A percentile compares a stretch with the other conserved stretches of the same genome.
Conservation (phyloP, 2,113 vertebrate genomes). For the Oryzias woworae region DNA sequence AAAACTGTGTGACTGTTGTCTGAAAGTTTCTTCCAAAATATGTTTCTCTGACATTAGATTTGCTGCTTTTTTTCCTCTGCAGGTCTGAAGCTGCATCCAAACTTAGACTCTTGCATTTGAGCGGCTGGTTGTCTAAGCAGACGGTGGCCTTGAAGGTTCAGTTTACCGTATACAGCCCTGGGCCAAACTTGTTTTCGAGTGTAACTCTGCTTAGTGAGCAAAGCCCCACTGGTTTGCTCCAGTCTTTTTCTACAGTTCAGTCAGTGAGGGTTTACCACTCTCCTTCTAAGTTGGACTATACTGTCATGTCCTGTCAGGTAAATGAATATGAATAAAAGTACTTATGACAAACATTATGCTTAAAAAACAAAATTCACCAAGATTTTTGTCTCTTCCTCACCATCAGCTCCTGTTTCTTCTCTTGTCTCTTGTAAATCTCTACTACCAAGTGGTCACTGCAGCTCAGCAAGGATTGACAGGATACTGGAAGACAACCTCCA, state of each 20-base stretch:
- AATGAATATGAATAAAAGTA: neutral
- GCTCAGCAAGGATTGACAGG: conserved; percentile 57
- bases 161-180: conserved; percentile 75
- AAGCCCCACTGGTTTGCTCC: conserved; percentile 26
- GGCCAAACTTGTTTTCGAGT: conserved; percentile 69
- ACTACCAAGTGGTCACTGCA: conserved; percentile 58
- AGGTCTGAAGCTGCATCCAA: conserved; percentile 59
- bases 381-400: neutral
- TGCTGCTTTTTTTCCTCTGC: conserved; percentile 16
- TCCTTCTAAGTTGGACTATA: conserved; percentile 37
- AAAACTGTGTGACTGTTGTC: neutral
- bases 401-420: conserved; percentile 77
- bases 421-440: conserved; percentile 69
- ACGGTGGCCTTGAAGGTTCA: conserved; percentile 61
- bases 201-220: conserved; percentile 65
- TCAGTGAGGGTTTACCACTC: conserved; percentile 63
- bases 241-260: conserved; percentile 59
- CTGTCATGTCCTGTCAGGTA: conserved; percentile 71
- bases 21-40: neutral
- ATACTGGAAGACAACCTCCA: conserved; percentile 66
- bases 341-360: neutral
- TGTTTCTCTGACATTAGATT: neutral
- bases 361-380: neutral
- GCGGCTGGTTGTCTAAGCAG: conserved; percentile 55
- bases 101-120: conserved; percentile 56